Percentiles rank a stretch among this genome's conserved stretches.
These are phyloP conservation scores for Hirundichthys speculiger DNA, from an alignment of 2,113 vertebrate species.

Conservation along the genomic window DNA sequence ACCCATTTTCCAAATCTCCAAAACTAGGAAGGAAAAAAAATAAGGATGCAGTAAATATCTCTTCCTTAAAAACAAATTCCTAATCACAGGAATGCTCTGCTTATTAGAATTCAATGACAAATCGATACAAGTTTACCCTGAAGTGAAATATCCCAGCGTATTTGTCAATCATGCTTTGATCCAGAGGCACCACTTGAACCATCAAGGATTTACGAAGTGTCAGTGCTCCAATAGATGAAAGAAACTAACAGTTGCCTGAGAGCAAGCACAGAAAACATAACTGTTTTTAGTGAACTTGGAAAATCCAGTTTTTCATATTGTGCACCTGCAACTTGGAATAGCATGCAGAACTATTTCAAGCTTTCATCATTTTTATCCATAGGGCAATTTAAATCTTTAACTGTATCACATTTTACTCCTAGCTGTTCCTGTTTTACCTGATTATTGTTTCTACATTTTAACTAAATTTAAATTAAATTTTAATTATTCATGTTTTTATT, in stretches of 20 bases:
- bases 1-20: slow-evolving; percentile 70
- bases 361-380: no score
- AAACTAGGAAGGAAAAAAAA: slow-evolving; percentile 30
- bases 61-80: background rate
- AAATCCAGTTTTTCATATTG: no score
- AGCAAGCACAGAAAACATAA: background rate
- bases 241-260: background rate
- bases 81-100: background rate
- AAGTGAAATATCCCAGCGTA: slow-evolving; percentile 2
- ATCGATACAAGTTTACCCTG: background rate
- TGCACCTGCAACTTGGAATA: no score
- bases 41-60: background rate
- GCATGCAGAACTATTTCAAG: no score
- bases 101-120: background rate
- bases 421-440: no score
- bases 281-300: no score
- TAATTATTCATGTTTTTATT: no score
- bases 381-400: no score
- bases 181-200: background rate
- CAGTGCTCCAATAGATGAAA: background rate
- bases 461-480: no score
- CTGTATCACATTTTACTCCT: no score
- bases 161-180: background rate
- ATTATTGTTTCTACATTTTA: no score
- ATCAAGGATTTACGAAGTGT: background rate